These are phyloP conservation scores for Orthosia gracilis DNA, from an alignment of 2,888 invertebrate species.

Conservation along the genomic window DNA sequence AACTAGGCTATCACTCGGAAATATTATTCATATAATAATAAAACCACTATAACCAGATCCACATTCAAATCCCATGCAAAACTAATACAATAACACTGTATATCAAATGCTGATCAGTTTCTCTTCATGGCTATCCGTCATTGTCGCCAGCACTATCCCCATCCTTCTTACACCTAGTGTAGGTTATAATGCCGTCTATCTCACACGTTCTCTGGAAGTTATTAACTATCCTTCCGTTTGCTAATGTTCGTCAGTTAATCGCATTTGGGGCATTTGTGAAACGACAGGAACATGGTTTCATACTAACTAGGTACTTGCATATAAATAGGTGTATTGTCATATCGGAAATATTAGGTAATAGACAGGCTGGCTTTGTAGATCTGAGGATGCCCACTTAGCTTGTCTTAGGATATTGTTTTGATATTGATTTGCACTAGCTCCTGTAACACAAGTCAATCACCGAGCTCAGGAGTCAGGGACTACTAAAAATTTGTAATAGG, in stretches of 20 bases:
- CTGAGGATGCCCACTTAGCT: no score
- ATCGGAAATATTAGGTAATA: no score
- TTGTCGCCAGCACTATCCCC: constrained; percentile 14
- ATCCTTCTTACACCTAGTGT: not conserved
- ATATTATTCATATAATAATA: not conserved
- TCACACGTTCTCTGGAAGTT: constrained; percentile 13
- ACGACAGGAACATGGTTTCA: not conserved
- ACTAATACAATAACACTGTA: constrained; percentile 6
- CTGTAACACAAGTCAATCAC: no score
- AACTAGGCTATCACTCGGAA: not conserved
- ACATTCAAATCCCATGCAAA: not conserved
- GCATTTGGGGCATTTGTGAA: not conserved
- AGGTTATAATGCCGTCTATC: not conserved
- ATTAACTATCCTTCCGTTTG: constrained; percentile 5
- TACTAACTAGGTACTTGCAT: not conserved
- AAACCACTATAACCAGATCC: not conserved
- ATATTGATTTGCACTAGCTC: no score
- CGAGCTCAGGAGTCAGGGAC: no score
- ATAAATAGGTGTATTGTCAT: not conserved
- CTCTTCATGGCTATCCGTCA: constrained; percentile 6
- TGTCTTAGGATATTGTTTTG: no score
- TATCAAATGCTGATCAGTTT: constrained; percentile 19
- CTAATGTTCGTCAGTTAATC: constrained; percentile 11
- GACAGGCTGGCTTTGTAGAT: no score
- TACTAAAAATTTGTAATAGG: no score